These are phyloP conservation scores for Muscicapa striata DNA, from an alignment of 2,797 vertebrate genomes.

Conservation along the genomic window DNA sequence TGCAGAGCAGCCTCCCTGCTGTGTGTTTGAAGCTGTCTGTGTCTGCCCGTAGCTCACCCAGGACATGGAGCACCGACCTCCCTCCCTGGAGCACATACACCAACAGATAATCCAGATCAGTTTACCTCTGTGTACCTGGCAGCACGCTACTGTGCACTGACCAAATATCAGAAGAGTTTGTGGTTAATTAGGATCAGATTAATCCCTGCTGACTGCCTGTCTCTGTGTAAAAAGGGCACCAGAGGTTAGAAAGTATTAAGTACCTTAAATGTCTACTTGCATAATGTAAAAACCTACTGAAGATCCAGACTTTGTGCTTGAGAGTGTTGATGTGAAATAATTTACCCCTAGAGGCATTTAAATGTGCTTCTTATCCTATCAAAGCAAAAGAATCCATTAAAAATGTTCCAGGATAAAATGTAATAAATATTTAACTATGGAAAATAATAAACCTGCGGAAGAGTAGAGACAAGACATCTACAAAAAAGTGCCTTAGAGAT, in stretches of 20 bases:
- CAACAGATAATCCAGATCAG: constrained; percentile 84
- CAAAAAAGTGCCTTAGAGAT: background rate
- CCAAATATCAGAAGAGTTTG: constrained; percentile 81
- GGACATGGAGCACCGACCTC: background rate
- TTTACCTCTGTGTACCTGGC: constrained; percentile 85
- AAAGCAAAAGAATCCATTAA: constrained; percentile 11
- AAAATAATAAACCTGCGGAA: background rate
- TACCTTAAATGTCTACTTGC: constrained; percentile 72
- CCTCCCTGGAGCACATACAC: constrained; percentile 68
- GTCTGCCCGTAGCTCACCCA: background rate
- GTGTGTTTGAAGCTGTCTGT: background rate
- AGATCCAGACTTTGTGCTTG: constrained; percentile 72
- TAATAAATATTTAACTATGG: background rate
- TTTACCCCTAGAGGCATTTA: constrained; percentile 17
- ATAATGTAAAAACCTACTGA: constrained; percentile 67
- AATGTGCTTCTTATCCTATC: background rate
- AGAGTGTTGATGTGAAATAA: constrained; percentile 49
- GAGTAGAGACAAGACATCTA: background rate
- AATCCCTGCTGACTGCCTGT: constrained; percentile 80
- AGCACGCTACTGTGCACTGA: constrained; percentile 81
- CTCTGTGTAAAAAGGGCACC: constrained; percentile 80
- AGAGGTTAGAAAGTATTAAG: constrained; percentile 78
- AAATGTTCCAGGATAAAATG: constrained; percentile 1
- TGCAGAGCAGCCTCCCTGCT: fast-evolving
- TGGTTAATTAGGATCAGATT: constrained; percentile 76